Conservation (phyloP, 1,140 invertebrate species). For the Trachymyrmex cornetzi region DNA sequence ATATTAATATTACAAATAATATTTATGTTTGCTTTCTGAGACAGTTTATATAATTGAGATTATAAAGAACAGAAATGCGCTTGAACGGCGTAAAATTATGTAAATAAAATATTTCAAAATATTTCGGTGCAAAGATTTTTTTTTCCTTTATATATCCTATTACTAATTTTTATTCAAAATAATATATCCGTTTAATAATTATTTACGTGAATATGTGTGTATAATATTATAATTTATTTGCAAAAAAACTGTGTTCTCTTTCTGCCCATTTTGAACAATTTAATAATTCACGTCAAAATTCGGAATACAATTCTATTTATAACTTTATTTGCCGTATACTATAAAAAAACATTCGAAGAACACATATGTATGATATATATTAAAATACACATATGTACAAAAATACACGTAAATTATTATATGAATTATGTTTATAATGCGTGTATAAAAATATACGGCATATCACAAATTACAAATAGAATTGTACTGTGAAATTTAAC, state of each 20-base stretch:
- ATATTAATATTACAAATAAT: slow-evolving; percentile 2
- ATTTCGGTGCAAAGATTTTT: not conserved
- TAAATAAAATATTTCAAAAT: slow-evolving; percentile 53
- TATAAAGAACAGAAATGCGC: not conserved
- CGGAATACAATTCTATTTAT: not conserved
- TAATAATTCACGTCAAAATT: not conserved
- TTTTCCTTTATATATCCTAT: not conserved
- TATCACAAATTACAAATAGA: slow-evolving; percentile 6
- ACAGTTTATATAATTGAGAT: not conserved
- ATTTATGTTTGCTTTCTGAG: slow-evolving; percentile 22
- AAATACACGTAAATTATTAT: not conserved
- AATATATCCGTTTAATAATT: not conserved
- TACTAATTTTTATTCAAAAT: not conserved
- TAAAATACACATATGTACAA: not conserved
- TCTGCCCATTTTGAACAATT: not conserved
- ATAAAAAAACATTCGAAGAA: not conserved
- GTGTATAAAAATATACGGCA: not conserved
- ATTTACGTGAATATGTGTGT: not conserved
- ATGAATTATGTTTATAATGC: too few relatives aligned
- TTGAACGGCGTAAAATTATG: not conserved
- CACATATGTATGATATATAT: not conserved
- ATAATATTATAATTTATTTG: slow-evolving; percentile 19
- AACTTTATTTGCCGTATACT: not conserved
- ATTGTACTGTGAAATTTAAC: not conserved
- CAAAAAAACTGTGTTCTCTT: not conserved